Evolutionary conservation across 2,888 invertebrate species (phyloP), one percentile per base, ranked within the genome.

Genomic region (Allacma fusca): DNA sequence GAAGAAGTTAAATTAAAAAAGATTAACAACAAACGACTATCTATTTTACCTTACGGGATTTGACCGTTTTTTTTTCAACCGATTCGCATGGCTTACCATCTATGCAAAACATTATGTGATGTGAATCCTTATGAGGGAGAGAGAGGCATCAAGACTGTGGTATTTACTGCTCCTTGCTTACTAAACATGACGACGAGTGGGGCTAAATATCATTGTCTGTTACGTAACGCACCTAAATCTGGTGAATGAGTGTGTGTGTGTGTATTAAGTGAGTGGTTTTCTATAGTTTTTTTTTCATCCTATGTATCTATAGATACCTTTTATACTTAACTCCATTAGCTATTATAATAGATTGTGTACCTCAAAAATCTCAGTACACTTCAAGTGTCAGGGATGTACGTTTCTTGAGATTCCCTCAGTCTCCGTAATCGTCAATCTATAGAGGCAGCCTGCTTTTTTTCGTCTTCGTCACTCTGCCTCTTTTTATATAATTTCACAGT

Each of bases 11-110:
- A 28, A 34, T n/a, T n/a, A 43, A 21, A 21, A 69, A 21, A 70
- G 70, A 70, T 70, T 44, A 12, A 40, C 70, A 40, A 44, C 26
- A 70, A 70, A 70, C 70, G 65, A 65, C 13, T 65, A 26, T 28
- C 65, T 65, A 24, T 64, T 65, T 23, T 64, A 75, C 74, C 78
- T 70, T 80, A 80, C 80, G 80, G 80, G 76, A 80, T 79, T 59
- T 76, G 70, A 78, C 74, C 67, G 75, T 75, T 72, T 73, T 72
- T 69, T 59, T 59, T n/a, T n/a, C n/a, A 59, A 59, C 71, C 77
- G 80, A 80, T 80, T 68, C 79, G 80, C 78, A 77, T 80, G 80
- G 80, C 43, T 79, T 80, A 75, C 77, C 80, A 80, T 77, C 78
- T 79, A 80, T 80, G 80, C 75, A 80, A 77, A 76, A 40, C 70